Evolutionary conservation across 1,140 invertebrate species (phyloP).

Genomic region (Scaptodrosophila lebanonensis): DNA sequence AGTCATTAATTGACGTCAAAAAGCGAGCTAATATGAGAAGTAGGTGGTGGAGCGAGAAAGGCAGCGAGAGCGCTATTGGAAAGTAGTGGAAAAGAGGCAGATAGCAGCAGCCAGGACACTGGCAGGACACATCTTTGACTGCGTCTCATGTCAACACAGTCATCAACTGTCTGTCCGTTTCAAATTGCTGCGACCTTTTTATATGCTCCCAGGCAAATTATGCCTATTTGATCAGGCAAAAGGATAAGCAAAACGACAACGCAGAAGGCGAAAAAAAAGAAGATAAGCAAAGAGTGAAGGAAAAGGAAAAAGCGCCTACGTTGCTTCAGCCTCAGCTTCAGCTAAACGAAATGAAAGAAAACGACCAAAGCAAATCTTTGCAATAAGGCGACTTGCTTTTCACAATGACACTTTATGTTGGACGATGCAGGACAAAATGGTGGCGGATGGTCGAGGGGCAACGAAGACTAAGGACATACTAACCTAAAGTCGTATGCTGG

Average conservation of each 20-base stretch:
- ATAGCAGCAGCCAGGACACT: no score
- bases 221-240: slow-evolving; percentile 71
- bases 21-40: slow-evolving; percentile 72
- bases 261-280: slow-evolving; percentile 12
- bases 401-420: no score
- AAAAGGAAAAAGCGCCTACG: slow-evolving; percentile 3
- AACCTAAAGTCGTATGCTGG: slow-evolving; percentile 64
- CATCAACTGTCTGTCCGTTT: slow-evolving; percentile 68
- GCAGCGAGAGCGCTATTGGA: no score
- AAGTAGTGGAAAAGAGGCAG: no score
- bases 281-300: slow-evolving; percentile 14
- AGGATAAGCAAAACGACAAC: slow-evolving; percentile 62
- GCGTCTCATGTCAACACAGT: slow-evolving; percentile 62
- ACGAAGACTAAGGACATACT: slow-evolving; percentile 53
- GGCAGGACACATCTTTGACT: not conserved
- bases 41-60: no score
- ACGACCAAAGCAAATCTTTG: slow-evolving; percentile 13
- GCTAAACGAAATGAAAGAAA: slow-evolving; percentile 26
- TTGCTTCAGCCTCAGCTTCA: slow-evolving; percentile 4
- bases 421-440: no score
- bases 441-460: slow-evolving; percentile 42
- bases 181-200: slow-evolving; percentile 62
- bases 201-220: slow-evolving; percentile 61
- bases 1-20: slow-evolving; percentile 73
- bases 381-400: no score